phyloP scores from a whole-genome alignment of 2,888 invertebrate species.

The Oligia strigilis region DNA sequence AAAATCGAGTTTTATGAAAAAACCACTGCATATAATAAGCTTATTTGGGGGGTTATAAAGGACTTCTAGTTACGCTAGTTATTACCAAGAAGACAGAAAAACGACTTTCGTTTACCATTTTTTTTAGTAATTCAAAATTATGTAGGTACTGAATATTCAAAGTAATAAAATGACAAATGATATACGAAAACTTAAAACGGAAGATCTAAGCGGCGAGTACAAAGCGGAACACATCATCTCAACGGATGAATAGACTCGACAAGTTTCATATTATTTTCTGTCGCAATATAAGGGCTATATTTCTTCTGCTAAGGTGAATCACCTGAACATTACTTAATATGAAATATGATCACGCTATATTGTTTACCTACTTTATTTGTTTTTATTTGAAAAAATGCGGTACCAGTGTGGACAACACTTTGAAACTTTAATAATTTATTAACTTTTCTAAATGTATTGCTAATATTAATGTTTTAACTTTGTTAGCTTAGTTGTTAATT shows the following conservation, averaged over 20 bases:
- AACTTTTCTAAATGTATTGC: too few species aligned
- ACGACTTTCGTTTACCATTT: too few species aligned
- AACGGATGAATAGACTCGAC: slow-evolving; percentile 70
- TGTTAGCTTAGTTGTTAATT: too few species aligned
- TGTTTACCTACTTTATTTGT: neutral
- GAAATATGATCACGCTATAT: slow-evolving; percentile 32
- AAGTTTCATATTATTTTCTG: slow-evolving; percentile 58
- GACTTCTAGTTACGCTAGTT: neutral
- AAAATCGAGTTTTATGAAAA: too few species aligned
- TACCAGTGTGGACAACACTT: neutral
- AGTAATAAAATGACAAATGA: neutral
- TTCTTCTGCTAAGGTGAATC: slow-evolving; percentile 34
- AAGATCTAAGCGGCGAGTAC: slow-evolving; percentile 16
- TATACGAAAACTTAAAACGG: neutral
- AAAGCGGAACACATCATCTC: slow-evolving; percentile 62
- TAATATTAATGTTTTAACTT: too few species aligned
- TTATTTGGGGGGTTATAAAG: neutral
- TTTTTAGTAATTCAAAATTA: neutral
- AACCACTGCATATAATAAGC: too few species aligned
- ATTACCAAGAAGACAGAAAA: neutral
- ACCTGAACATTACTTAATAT: slow-evolving; percentile 32
- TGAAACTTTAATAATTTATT: too few species aligned
- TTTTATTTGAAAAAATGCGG: neutral
- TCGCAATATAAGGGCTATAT: slow-evolving; percentile 45
- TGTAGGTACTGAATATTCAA: neutral